Base-by-base conservation (phyloP, 2,888 invertebrate genomes). In the Acheta domesticus region DNA sequence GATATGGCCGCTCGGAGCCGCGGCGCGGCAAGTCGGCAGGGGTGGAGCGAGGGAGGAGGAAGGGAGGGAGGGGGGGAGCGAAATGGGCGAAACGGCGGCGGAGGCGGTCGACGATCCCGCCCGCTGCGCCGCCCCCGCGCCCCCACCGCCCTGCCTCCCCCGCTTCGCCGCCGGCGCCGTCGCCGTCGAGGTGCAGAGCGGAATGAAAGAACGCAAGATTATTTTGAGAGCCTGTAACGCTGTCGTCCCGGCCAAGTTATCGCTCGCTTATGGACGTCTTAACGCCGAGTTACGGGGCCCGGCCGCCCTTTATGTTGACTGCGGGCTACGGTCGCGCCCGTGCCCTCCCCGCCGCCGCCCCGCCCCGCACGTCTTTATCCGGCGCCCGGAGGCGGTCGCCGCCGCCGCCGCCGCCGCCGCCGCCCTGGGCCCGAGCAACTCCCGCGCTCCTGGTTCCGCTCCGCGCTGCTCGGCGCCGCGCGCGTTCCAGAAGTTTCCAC, bases 141-240 rank as follows among this genome's bases (percentile, higher is more conserved):
- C 79, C 62, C 79, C 49, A 77, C 80, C 80, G 83, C 84, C 84
- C 84, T 50, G 20, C 48, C 49, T 48, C 82, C 83, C 84, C 84
- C 83, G 83, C 83, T 83, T 83, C 83, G 83, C 83, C 83, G 76
- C 49, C 21, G 62, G 8, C 21, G 36, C 49, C 12, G 5, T 11
- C 49, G 16, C 14, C 75, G 83, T 82, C 82, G 83, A 81, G 82
- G 80, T 82, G 79, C 62, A 62, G 76, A 49, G 62, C 50, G 48
- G 79, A 79, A 76, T 79, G 79, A 75, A 79, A 79, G 79, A 75
- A 49, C 23, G 50, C 23, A 20, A 62, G 79, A 76, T 76, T 79
- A 76, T 79, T 79, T n/a, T 76, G 76, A 79, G 73, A 76, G 73
- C 19, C 36, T 76, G 48, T 79, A 79, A 79, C 48, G 36, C 19